Evolutionary conservation across 1,140 invertebrate species (phyloP).

Genomic region (Drosophila mauritiana): DNA sequence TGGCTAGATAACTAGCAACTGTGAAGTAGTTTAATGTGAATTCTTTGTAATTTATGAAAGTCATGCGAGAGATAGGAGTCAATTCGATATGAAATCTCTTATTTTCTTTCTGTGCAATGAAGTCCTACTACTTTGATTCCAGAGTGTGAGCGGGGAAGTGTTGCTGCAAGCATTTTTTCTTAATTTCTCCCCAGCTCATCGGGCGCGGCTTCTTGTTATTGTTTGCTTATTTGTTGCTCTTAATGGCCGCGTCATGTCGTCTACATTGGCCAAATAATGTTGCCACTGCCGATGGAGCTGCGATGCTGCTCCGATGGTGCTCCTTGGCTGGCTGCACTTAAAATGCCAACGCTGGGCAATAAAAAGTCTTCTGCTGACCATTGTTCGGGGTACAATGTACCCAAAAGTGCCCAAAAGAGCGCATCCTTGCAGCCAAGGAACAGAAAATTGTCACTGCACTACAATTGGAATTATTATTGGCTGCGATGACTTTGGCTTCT

Average conservation of each 20-base stretch:
- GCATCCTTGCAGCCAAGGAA: conserved; percentile 21
- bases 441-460: conserved; percentile 79
- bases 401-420: conserved; percentile 57
- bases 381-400: conserved; percentile 81
- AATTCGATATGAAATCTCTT: not conserved
- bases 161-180: conserved; percentile 45
- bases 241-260: conserved; percentile 82
- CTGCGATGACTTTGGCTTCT: conserved; percentile 83
- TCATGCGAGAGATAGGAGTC: not conserved
- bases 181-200: conserved; percentile 59
- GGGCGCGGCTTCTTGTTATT: conserved; percentile 51
- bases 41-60: not conserved
- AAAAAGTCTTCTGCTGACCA: conserved; percentile 71
- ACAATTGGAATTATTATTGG: conserved; percentile 84
- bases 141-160: not conserved
- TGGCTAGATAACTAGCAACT: not conserved
- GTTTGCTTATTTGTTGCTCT: conserved; percentile 83
- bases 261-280: conserved; percentile 84
- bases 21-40: not conserved
- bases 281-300: conserved; percentile 34
- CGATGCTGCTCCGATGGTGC: conserved; percentile 7
- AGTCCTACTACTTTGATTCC: not conserved
- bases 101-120: not conserved
- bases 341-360: conserved; percentile 75
- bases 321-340: conserved; percentile 61